Conservation (phyloP, 2,797 vertebrate genomes). For the Danio aesculapii region DNA sequence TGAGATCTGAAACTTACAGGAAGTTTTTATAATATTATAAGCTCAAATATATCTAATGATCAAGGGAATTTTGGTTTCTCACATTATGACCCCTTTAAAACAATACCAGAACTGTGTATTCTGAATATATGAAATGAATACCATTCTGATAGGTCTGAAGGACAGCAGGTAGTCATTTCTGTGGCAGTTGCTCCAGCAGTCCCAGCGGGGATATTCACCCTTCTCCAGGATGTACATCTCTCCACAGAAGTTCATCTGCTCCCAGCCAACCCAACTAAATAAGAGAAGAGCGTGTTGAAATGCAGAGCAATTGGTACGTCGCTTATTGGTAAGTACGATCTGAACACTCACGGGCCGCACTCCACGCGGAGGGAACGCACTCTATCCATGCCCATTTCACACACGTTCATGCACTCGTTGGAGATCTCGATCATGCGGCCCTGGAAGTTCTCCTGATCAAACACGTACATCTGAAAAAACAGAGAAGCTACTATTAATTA, state of each 20-base stretch:
- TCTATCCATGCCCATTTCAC: constrained; percentile 79
- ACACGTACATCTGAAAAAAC: constrained; percentile 74
- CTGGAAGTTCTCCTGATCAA: constrained; percentile 84
- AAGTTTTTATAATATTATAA: too few relatives aligned
- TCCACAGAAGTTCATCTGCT: constrained; percentile 75
- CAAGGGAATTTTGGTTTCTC: too few relatives aligned
- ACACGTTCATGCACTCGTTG: constrained; percentile 78
- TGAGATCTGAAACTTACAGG: too few relatives aligned
- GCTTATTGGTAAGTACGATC: background rate
- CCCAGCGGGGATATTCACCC: constrained; percentile 76
- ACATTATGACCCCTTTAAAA: too few relatives aligned
- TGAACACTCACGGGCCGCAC: constrained; percentile 78
- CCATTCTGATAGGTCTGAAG: constrained; percentile 74
- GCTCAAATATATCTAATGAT: too few relatives aligned
- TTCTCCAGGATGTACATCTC: constrained; percentile 79
- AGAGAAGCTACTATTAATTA: constrained; percentile 6
- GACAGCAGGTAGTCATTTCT: constrained; percentile 74
- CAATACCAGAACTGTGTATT: background rate
- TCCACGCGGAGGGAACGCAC: constrained; percentile 79
- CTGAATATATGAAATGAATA: constrained; percentile 56
- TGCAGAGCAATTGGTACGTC: background rate
- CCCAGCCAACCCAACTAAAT: constrained; percentile 72
- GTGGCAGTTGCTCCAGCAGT: constrained; percentile 76
- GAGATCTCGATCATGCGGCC: constrained; percentile 79
- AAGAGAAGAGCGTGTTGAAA: background rate